Evolutionary conservation across 30 jellyfish, hydroid and myxozoan genomes (phyloP), one percentile per base, ranked within the genome.

Genomic region (Clytia hemisphaerica): DNA sequence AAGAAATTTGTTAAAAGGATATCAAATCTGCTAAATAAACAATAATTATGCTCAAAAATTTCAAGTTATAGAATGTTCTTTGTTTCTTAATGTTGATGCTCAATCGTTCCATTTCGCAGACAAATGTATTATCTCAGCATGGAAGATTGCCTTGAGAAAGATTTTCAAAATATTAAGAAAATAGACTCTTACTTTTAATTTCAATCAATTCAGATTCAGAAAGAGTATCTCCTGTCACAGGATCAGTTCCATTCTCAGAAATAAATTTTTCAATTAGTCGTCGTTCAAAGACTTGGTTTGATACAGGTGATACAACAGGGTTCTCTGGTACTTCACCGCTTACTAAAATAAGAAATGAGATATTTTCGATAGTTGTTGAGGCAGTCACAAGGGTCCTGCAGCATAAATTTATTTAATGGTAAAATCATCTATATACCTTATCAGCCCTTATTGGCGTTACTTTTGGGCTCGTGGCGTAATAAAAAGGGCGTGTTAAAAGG

Each of bases 301-400:
- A 92, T 14, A 92, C 92, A 58, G 83, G 76, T 4, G 99, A 92
- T 21, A 92, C 49, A 60, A 82, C 99, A 21, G 99, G 99, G n/a
- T 81, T 88, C 72, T 92, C 95, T n/a, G 99, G 95, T n/a, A 78
- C 93, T 51, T 92, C 99, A 9, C 95, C 95, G 58, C 95, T 83
- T 19, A 90, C 99, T 90, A 29, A 2, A 70, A 50, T 32, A 27
- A 21, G 28, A 14, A 1, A 66, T 61, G 36, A 45, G 16, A 6
- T n/a, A n/a, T n/a, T n/a, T n/a, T n/a, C n/a, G n/a, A n/a, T n/a
- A n/a, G n/a, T n/a, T n/a, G n/a, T n/a, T n/a, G n/a, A n/a, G n/a
- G n/a, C n/a, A n/a, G n/a, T n/a, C n/a, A n/a, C n/a, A n/a, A n/a
- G n/a, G n/a, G n/a, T n/a, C n/a, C n/a, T n/a, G n/a, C n/a, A n/a